Percentiles rank a stretch among this genome's conserved stretches.
phyloP scores from a whole-genome alignment of 23 tunicate species.

The Halocynthia roretzi region DNA sequence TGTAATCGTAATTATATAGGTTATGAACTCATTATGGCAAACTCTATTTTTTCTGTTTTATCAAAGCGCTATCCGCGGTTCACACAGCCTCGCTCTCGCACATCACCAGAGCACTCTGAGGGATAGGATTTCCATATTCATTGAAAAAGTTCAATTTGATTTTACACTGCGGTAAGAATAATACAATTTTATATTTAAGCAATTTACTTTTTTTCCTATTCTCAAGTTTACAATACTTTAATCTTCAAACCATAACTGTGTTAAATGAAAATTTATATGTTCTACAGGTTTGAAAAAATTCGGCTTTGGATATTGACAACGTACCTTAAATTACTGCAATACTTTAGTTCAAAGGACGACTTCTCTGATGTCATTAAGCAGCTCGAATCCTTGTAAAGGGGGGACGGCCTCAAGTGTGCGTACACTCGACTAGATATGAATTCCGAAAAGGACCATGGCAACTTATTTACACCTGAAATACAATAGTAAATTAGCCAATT shows the following conservation, averaged over 20 bases:
- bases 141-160: constrained; percentile 16
- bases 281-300: constrained; percentile 11
- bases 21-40: neutral
- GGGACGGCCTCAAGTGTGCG: too few species aligned
- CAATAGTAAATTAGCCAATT: too few species aligned
- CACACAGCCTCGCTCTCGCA: constrained; percentile 10
- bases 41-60: neutral
- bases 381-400: neutral
- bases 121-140: neutral
- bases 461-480: too few species aligned
- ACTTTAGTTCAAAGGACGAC: constrained; percentile 3
- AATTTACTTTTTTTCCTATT: neutral
- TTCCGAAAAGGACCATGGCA: too few species aligned
- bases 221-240: neutral
- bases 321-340: constrained; percentile 2
- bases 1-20: neutral
- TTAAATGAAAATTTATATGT: neutral
- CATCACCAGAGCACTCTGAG: neutral
- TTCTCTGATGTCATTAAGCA: constrained; percentile 16
- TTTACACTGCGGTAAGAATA: constrained; percentile 8
- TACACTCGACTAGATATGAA: too few species aligned
- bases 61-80: constrained; percentile 18
- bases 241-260: neutral
- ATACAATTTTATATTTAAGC: neutral
- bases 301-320: constrained; percentile 16